Conservation (phyloP, 2,888 invertebrate species). For the Pterostichus madidus region DNA sequence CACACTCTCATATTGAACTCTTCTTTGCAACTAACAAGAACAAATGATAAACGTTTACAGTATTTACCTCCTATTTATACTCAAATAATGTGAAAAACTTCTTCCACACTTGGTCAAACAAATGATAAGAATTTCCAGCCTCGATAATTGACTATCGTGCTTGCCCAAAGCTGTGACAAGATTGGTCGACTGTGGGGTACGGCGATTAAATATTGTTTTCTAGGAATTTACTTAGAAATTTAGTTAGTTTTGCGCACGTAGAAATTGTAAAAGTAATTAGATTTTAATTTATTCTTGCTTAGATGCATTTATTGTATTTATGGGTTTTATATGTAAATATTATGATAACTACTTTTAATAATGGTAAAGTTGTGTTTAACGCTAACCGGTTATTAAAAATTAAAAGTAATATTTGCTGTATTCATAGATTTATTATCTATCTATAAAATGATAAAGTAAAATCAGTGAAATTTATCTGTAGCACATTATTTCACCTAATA, state of each 20-base stretch:
- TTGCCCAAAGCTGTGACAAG: background rate
- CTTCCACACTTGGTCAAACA: background rate
- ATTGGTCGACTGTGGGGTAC: conserved; percentile 2
- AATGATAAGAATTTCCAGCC: conserved; percentile 23
- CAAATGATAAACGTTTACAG: background rate
- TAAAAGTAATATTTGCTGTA: no score
- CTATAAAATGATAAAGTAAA: no score
- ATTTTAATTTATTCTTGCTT: background rate
- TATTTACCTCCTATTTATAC: conserved; percentile 24
- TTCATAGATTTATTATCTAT: no score
- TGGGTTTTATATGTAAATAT: background rate
- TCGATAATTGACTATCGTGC: background rate
- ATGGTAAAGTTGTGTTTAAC: no score
- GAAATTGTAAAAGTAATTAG: background rate
- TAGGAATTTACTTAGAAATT: background rate
- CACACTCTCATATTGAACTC: conserved; percentile 15
- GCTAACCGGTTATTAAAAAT: no score
- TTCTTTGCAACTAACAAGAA: background rate
- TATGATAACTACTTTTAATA: no score
- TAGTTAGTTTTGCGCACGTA: background rate
- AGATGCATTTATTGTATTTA: background rate
- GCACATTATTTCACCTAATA: no score
- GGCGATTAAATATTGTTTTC: background rate
- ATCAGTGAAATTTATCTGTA: no score
- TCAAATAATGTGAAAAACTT: conserved; percentile 20